Conservation (phyloP, 2,888 invertebrate species). For the Axea sp. region DNA sequence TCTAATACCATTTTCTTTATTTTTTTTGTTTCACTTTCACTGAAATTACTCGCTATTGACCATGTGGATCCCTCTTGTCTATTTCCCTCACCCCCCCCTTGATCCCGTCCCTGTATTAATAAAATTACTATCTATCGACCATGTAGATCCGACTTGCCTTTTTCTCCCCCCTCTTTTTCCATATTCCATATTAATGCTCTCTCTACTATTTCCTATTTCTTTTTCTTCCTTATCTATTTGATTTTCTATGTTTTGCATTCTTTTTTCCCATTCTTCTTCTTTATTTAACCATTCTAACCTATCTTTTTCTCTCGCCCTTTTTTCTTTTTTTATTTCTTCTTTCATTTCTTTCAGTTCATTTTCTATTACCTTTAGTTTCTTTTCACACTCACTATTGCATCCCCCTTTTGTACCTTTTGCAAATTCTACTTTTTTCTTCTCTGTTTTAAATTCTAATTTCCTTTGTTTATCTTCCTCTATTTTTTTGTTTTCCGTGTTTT, state of each 20-base stretch:
- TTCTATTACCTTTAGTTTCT: background rate
- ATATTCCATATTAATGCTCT: too few species aligned
- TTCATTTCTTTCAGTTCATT: background rate
- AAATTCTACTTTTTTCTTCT: background rate
- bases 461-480: too few species aligned
- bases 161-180: too few species aligned
- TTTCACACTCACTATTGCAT: background rate
- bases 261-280: background rate
- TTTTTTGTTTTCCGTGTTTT: too few species aligned
- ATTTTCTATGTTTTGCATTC: background rate
- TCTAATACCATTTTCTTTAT: background rate
- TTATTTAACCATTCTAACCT: constrained; percentile 5
- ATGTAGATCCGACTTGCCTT: too few species aligned
- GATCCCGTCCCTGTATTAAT: too few species aligned
- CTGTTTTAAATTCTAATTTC: too few species aligned
- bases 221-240: background rate
- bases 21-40: background rate
- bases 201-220: background rate
- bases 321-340: too few species aligned
- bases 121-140: too few species aligned
- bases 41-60: background rate
- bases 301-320: too few species aligned
- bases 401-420: background rate
- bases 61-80: background rate
- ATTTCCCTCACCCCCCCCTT: too few species aligned